phyloP scores from a whole-genome alignment of 2,888 invertebrate species.

The Zonitis immaculata region DNA sequence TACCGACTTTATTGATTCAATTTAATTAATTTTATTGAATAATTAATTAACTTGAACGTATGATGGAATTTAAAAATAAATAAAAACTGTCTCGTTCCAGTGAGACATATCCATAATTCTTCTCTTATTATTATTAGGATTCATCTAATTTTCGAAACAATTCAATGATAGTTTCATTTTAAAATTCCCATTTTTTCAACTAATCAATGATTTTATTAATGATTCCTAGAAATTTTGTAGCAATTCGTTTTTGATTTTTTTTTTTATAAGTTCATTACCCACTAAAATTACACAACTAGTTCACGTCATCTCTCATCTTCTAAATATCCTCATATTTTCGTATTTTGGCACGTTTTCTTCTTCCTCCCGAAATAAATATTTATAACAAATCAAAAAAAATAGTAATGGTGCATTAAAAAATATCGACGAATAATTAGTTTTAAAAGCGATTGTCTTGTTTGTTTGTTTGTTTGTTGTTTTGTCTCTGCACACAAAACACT shows the following conservation, averaged over 20 bases:
- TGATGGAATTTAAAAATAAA: no score
- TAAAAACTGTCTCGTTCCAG: no score
- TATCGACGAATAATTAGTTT: neutral
- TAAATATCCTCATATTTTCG: neutral
- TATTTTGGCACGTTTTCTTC: neutral
- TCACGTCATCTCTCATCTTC: neutral
- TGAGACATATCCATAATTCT: no score
- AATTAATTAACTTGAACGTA: no score
- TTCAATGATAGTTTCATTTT: no score
- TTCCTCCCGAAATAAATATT: neutral
- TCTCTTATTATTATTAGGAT: no score
- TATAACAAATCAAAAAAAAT: neutral
- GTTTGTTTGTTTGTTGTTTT: neutral
- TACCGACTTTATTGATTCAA: neutral
- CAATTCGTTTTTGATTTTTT: neutral
- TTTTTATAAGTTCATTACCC: no score
- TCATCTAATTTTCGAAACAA: neutral
- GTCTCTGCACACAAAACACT: conserved; percentile 1
- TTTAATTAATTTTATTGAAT: no score
- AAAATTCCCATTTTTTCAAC: no score
- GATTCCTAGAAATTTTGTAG: neutral
- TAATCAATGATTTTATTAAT: no score
- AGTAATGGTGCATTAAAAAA: neutral
- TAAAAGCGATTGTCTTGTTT: neutral
- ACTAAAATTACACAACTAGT: no score